phyloP scores from a whole-genome alignment of 2,888 invertebrate genomes.

The Ditula angustiorana region DNA sequence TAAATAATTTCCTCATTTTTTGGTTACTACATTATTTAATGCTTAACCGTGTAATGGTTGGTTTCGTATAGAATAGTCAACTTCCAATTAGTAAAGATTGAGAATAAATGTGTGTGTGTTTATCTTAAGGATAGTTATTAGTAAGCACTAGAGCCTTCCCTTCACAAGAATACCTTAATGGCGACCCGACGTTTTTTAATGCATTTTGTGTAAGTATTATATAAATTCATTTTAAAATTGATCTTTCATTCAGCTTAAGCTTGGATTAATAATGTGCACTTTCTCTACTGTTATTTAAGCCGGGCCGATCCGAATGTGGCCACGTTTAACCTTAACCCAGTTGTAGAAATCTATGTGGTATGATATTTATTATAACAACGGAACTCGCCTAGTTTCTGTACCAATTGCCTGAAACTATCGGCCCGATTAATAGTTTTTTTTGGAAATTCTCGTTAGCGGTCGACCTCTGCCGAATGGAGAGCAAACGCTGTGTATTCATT shows the following conservation, averaged over 20 bases:
- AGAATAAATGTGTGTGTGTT: too few species aligned
- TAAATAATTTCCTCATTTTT: not conserved
- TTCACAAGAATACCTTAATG: too few species aligned
- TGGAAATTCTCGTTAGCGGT: not conserved
- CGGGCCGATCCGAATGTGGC: not conserved
- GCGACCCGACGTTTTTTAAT: too few species aligned
- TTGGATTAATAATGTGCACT: not conserved
- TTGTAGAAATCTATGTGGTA: conserved; percentile 11
- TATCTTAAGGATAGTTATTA: not conserved
- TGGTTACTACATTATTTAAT: not conserved
- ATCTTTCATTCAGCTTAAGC: not conserved
- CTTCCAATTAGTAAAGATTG: not conserved
- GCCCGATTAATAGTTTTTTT: not conserved
- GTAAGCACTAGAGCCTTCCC: too few species aligned
- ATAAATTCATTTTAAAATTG: not conserved
- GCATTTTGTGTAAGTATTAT: too few species aligned
- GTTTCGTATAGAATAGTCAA: not conserved
- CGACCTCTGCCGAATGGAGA: not conserved
- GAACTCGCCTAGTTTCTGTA: conserved; percentile 3
- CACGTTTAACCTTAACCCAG: conserved; percentile 22
- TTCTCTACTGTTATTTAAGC: conserved; percentile 1
- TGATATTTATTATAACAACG: conserved; percentile 8
- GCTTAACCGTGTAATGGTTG: not conserved
- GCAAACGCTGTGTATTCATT: not conserved
- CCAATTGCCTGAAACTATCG: conserved; percentile 7